Conservation (phyloP, 2,113 vertebrate genomes). For the Chitala chitala region DNA sequence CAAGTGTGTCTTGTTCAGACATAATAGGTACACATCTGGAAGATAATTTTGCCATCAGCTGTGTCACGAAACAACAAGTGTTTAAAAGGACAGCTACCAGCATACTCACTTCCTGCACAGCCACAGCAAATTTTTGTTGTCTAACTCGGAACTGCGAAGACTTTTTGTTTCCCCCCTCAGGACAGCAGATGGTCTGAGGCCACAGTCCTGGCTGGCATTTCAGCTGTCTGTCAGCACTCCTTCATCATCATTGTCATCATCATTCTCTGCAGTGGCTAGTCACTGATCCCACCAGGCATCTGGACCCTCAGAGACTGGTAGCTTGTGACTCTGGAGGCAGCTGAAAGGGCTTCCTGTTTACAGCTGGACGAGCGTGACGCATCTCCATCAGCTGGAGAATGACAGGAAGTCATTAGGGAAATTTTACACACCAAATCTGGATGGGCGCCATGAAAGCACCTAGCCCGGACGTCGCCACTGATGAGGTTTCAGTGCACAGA, state of each 20-base stretch:
- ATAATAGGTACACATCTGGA: not conserved
- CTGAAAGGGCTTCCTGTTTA: not conserved
- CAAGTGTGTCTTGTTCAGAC: not conserved
- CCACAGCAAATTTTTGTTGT: not conserved
- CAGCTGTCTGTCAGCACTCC: slow-evolving; percentile 34
- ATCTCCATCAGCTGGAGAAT: not conserved
- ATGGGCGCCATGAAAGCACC: not conserved
- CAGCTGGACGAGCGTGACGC: not conserved
- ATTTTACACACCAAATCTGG: not conserved
- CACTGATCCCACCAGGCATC: not conserved
- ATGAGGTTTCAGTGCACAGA: no score
- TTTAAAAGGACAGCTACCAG: slow-evolving; percentile 21
- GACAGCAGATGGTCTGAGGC: slow-evolving; percentile 50
- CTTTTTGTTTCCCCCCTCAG: slow-evolving; percentile 34
- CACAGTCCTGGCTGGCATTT: slow-evolving; percentile 51
- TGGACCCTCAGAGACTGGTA: not conserved
- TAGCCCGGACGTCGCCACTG: no score
- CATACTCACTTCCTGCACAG: no score
- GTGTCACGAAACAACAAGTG: not conserved
- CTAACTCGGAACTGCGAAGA: not conserved
- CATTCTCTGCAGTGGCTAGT: not conserved
- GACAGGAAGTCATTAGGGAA: not conserved
- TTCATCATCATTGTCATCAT: slow-evolving; percentile 31
- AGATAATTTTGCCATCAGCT: not conserved
- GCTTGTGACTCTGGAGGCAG: not conserved